Base-by-base conservation (phyloP, 2,888 invertebrate genomes). In the Halocaridina rubra region DNA sequence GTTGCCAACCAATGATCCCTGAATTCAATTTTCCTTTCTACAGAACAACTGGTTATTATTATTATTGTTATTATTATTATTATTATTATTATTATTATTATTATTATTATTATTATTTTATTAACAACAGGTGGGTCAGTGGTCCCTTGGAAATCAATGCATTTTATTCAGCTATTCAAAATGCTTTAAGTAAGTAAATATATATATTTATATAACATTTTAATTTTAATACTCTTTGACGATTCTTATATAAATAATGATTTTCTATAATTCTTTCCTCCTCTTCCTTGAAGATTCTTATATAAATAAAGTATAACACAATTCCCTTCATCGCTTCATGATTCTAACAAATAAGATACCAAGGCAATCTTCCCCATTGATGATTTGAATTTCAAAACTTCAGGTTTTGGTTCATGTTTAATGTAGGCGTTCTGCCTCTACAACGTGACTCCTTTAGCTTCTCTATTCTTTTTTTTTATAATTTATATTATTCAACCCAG, bases 131-230 rank as follows among this genome's bases (percentile, higher is more conserved):
- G 22, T 81, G 81, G 81, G 67, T 69, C 2, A 24, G 67, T 7
- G 76, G 81, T 69, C 81, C 81, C 16, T 30, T 81, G 57, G 75
- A 76, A 32, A 29, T 57, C 5, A 81, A 81, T n/a, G 81, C 81
- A 2, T 81, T 81, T 27, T 76, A 81, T 57, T 22, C 27, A 1
- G n/a, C 81, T 7, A 16, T 53, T 1, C 24, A 19, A 10, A 81
- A 81, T 67, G 30, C 46, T 19, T 69, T 81, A 16, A 33, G 81
- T 81, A 53, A 59, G 81, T 76, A 16, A 30, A 13, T 1, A 57
- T 59, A 27, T 29, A 16, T 27, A 10, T 7, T n/a, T 59, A 22
- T 59, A 24, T 1, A 2, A 19, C 24, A 59, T 22, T 22, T 59
- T 22, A 5, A 13, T 59, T 22, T 22, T 59, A 22, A 13, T 59